Evolutionary conservation across 1,140 invertebrate genomes (phyloP).

Genomic region (Zaprionus nigranus): DNA sequence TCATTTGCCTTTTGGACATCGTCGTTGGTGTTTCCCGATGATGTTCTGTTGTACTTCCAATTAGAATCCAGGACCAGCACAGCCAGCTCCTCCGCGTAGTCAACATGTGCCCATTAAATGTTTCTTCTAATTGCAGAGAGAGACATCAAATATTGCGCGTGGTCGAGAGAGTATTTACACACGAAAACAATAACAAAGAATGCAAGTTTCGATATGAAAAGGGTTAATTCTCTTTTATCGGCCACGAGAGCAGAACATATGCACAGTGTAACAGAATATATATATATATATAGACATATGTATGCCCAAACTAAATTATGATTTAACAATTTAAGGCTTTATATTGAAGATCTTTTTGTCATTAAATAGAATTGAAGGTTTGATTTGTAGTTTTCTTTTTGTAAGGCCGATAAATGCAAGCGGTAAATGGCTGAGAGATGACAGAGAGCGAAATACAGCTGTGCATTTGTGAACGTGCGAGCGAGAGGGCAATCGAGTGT

Average conservation of each 20-base stretch:
- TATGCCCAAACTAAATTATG: neutral
- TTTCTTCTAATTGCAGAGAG: neutral
- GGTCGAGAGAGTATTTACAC: slow-evolving; percentile 1
- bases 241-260: slow-evolving; percentile 1
- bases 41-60: neutral
- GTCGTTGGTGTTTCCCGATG: neutral
- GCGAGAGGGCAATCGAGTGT: slow-evolving; percentile 34
- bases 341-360: neutral
- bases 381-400: slow-evolving; percentile 22
- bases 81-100: neutral
- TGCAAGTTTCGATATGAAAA: slow-evolving; percentile 5
- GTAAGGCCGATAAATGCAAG: slow-evolving; percentile 41
- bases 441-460: slow-evolving; percentile 42
- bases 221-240: neutral
- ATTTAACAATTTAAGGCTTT: neutral
- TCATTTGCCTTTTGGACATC: slow-evolving; percentile 5
- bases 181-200: slow-evolving; percentile 6
- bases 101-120: neutral
- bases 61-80: neutral
- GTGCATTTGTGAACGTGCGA: slow-evolving; percentile 30
- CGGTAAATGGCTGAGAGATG: slow-evolving; percentile 45
- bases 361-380: slow-evolving; percentile 15
- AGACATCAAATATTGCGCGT: neutral
- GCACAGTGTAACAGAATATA: neutral
- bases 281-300: no score